phyloP scores from a whole-genome alignment of 1,140 invertebrate genomes.

The Drosophila bifasciata region DNA sequence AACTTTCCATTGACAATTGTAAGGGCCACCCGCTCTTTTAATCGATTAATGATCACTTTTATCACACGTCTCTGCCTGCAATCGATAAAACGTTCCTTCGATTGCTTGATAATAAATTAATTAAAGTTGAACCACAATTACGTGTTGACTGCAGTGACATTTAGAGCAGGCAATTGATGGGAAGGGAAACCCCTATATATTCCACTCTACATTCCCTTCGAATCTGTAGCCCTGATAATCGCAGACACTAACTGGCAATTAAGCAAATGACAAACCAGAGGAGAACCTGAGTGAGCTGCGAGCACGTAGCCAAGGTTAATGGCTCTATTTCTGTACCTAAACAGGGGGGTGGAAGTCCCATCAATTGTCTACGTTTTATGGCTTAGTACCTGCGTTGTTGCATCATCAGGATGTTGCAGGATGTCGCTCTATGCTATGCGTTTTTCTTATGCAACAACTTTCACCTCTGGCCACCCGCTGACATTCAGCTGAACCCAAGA shows the following conservation, averaged over 20 bases:
- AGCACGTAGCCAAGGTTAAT: constrained; percentile 74
- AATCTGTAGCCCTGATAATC: constrained; percentile 52
- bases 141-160: constrained; percentile 56
- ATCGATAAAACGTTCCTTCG: constrained; percentile 16
- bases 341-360: background rate
- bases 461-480: constrained; percentile 41
- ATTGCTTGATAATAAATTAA: constrained; percentile 66
- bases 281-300: constrained; percentile 15
- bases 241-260: constrained; percentile 58
- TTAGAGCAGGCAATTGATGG: constrained; percentile 19
- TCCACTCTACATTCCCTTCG: background rate
- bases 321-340: constrained; percentile 63
- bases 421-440: background rate
- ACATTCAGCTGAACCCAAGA: constrained; percentile 1
- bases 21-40: background rate
- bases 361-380: constrained; percentile 17
- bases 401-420: constrained; percentile 28
- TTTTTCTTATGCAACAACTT: constrained; percentile 43
- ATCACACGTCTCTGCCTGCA: constrained; percentile 1
- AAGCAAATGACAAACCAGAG: constrained; percentile 47
- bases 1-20: background rate
- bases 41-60: constrained; percentile 1
- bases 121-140: constrained; percentile 50
- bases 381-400: constrained; percentile 45
- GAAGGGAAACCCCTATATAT: constrained; percentile 14